Base-by-base conservation (phyloP, 2,797 vertebrate species). In the Gymnothorax javanicus region DNA sequence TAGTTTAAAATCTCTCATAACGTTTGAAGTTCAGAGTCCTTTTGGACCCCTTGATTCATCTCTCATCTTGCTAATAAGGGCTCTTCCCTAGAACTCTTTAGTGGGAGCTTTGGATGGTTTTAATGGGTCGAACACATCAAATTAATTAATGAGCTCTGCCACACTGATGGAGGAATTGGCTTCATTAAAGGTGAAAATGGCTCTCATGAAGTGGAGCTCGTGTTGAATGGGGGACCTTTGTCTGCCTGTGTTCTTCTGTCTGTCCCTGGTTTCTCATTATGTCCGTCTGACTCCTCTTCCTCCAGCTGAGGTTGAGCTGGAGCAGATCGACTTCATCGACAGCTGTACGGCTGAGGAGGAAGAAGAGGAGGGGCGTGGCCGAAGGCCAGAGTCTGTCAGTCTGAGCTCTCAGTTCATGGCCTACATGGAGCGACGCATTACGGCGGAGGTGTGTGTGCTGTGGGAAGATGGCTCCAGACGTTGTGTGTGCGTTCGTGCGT, bases 401-500 rank as follows among this genome's bases (percentile, higher is more conserved):
- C 98, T 99, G 84, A 99, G 98, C 93, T 97, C 97, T 17, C 98
- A 99, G 89, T 99, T 99, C 89, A 97, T 98, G 97, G 98, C 98
- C 0, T 99, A 99, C 91, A 99, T 99, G 50, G 98, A 99, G 94
- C 96, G 96, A 87, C 95, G 98, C 87, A 95, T 98, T 93, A 97
- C 96, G 82, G 95, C 95, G 59, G 98, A 98, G 97, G 98, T 99
- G 92, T 0, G 82, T 57, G 6, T 20, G 64, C 25, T 11, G 27
- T 33, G 15, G 27, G 25, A 15, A 2, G 25, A 27, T 2, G 13
- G 8, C 33, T 62, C 64, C 43, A n/a, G 12, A 3, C 33, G 59
- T 27, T n/a, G 15, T 64, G 82, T 27, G 57, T 83, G 71, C 85
- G 23, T 79, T 7, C 67, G 11, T 27, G 13, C 54, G 15, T 88